Base-by-base conservation (phyloP, 2,888 invertebrate genomes). In the Dusona sp. region DNA sequence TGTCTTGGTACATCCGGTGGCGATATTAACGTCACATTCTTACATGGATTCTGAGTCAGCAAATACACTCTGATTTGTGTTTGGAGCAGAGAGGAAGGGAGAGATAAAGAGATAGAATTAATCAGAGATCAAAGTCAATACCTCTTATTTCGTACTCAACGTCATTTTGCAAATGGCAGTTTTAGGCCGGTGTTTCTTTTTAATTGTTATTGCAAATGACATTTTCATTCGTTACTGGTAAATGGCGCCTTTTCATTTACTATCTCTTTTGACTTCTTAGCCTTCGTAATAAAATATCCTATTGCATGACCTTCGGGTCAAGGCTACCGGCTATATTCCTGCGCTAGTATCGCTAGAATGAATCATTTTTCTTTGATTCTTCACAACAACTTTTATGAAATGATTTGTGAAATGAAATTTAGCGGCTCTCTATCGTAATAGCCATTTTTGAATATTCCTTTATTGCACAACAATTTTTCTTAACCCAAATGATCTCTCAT, bases 121-220 rank as follows among this genome's bases (percentile, higher is more conserved):
- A 86, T 86, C 83, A 29, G 45, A 38, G 79, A 78, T 84, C 86
- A 83, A 86, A 86, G 86, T 86, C 75, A 72, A 72, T 83, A 80
- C 45, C 42, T 29, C 42, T 22, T 67, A 61, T 70, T 51, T 64
- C 2, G 70, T 33, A 75, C 36, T 19, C 11, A 48, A 54, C 48
- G 48, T 82, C 64, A 73, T 73, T 38, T 80, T 51, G 19, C 33
- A 42, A 80, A 48, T 38, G 51, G 64, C 19, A 61, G 36, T 79
- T 78, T 67, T n/a, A 33, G n/a, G 64, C 8, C n/a, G 29, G n/a
- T 29, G 33, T 64, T 61, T 19, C 11, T 75, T 48, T 64, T 75
- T 75, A 75, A 64, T 45, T 45, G 61, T 33, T 45, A 48, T 29
- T 33, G 25, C 19, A 64, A 61, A 80, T 16, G 3, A 36, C 48